Percentiles rank a stretch among this genome's conserved stretches.
phyloP scores from a whole-genome alignment of 2,113 vertebrate genomes.

The Sus scrofa region DNA sequence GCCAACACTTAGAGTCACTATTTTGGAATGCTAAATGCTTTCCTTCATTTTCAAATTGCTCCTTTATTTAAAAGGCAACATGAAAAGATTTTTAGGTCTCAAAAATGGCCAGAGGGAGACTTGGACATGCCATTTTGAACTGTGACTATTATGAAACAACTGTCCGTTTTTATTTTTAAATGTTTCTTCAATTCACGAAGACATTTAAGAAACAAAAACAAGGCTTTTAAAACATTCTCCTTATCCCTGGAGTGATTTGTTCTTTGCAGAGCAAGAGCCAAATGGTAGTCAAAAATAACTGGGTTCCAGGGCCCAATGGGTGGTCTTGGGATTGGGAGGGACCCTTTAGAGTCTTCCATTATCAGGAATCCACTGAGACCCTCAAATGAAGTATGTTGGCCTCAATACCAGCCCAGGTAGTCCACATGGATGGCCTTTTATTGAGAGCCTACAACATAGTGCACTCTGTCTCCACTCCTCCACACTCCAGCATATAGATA shows the following conservation, averaged over 20 bases:
- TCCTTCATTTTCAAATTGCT: conserved; percentile 66
- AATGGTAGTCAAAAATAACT: neutral
- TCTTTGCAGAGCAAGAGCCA: conserved; percentile 4
- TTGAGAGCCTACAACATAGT: neutral
- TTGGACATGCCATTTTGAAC: conserved; percentile 73
- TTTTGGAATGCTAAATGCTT: conserved; percentile 73
- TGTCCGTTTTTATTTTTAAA: conserved; percentile 81
- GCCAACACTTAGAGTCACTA: conserved; percentile 21
- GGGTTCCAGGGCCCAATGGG: neutral
- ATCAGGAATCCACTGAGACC: neutral
- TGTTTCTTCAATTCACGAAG: conserved; percentile 57
- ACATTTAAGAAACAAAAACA: conserved; percentile 65
- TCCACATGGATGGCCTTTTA: neutral
- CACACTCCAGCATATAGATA: neutral
- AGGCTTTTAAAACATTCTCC: conserved; percentile 57
- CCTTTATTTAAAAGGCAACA: conserved; percentile 73
- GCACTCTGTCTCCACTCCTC: neutral
- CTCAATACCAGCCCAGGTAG: neutral
- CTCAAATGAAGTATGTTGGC: neutral
- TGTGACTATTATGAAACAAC: conserved; percentile 79
- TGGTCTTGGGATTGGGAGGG: neutral
- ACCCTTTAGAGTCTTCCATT: neutral
- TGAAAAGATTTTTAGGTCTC: conserved; percentile 70
- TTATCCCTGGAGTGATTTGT: conserved; percentile 63
- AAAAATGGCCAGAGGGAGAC: conserved; percentile 71